Conservation (phyloP, 2,113 vertebrate species). For the Alaudala cheleensis region DNA sequence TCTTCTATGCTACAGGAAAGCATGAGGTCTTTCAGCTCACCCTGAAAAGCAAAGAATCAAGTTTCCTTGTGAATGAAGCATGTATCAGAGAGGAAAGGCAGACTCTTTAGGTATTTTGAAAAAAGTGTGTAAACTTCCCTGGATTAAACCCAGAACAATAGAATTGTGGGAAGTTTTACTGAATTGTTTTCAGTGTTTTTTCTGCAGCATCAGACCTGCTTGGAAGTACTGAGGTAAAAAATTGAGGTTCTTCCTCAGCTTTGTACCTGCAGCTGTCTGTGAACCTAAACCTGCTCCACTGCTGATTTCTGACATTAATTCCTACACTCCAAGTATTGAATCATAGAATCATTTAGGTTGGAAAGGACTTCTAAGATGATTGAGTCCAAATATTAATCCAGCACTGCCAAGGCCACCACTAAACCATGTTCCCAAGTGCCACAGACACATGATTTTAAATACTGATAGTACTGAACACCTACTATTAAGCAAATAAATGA, state of each 20-base stretch:
- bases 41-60: constrained; percentile 65
- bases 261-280: neutral
- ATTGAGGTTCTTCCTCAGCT: neutral
- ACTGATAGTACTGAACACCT: neutral
- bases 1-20: constrained; percentile 83
- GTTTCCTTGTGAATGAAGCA: neutral
- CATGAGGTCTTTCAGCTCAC: constrained; percentile 76
- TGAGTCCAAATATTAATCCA: neutral
- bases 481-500: neutral
- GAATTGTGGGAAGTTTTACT: neutral
- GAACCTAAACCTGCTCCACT: neutral
- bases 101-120: too few relatives aligned
- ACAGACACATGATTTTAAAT: neutral
- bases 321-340: neutral
- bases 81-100: neutral
- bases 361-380: neutral
- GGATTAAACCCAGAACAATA: neutral
- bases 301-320: neutral
- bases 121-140: neutral
- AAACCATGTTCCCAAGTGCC: neutral
- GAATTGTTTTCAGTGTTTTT: neutral
- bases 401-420: neutral
- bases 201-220: neutral
- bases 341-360: neutral
- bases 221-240: neutral